Evolutionary conservation across 2,113 vertebrate species (phyloP).

Genomic region (Tychaedon coryphoeus): DNA sequence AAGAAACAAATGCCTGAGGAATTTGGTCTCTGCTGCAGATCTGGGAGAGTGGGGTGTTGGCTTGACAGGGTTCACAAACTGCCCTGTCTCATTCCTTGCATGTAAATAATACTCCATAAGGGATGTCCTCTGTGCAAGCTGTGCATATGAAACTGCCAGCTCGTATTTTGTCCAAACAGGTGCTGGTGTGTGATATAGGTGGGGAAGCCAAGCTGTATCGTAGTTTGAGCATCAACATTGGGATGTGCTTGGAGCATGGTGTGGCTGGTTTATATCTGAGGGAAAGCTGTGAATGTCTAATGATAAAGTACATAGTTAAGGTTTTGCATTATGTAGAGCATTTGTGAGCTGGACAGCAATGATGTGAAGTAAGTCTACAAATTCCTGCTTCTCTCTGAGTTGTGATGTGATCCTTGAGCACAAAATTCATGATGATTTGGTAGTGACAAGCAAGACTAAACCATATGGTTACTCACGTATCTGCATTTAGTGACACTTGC

Average conservation of each 20-base stretch:
- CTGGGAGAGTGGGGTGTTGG: not conserved
- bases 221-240: not conserved
- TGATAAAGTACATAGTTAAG: not conserved
- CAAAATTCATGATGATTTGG: not conserved
- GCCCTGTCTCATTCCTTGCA: not conserved
- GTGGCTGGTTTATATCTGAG: not conserved
- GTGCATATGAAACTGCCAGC: not conserved
- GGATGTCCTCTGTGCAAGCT: not conserved
- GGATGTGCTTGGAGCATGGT: not conserved
- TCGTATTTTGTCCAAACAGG: not conserved
- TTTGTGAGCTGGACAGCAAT: not conserved
- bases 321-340: not conserved
- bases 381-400: not conserved
- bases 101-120: not conserved
- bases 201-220: not conserved
- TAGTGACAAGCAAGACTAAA: not conserved
- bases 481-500: not conserved
- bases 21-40: not conserved
- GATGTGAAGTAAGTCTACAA: not conserved
- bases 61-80: not conserved
- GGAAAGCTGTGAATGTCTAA: not conserved
- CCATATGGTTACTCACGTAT: not conserved
- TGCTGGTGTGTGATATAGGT: accelerated
- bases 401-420: accelerated
- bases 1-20: not conserved